These are phyloP conservation scores for Congeria kusceri DNA, from an alignment of 2,888 invertebrate species.

Conservation along the genomic window DNA sequence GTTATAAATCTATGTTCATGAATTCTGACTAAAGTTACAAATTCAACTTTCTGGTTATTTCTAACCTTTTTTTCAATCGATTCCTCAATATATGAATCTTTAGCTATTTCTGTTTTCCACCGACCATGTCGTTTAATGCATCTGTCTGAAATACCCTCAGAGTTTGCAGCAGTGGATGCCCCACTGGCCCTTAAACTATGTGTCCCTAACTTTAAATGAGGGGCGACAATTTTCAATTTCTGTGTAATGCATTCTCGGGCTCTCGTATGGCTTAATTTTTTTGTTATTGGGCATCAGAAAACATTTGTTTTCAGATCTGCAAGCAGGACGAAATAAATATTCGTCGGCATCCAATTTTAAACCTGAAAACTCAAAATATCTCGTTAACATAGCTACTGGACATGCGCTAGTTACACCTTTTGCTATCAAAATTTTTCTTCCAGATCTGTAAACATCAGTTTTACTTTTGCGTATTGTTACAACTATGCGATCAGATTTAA, in stretches of 20 bases:
- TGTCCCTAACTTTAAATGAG: slow-evolving; percentile 24
- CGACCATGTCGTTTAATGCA: slow-evolving; percentile 42
- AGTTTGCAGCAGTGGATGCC: slow-evolving; percentile 12
- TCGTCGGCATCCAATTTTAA: not conserved
- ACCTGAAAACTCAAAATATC: slow-evolving; percentile 12
- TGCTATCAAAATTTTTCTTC: slow-evolving; percentile 27
- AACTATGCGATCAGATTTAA: slow-evolving; percentile 11
- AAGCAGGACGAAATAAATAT: slow-evolving; percentile 27
- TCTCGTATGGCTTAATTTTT: slow-evolving; percentile 34
- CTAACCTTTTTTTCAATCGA: slow-evolving; percentile 14
- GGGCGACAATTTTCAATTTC: slow-evolving; percentile 42
- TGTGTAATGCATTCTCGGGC: slow-evolving; percentile 28
- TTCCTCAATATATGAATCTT: slow-evolving; percentile 37
- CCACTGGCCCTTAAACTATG: slow-evolving; percentile 34
- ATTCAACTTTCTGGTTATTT: slow-evolving; percentile 33
- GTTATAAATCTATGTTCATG: too few relatives aligned
- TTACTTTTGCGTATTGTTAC: slow-evolving; percentile 25
- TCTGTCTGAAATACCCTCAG: slow-evolving; percentile 11
- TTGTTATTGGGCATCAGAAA: slow-evolving; percentile 12
- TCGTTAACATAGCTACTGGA: slow-evolving; percentile 21
- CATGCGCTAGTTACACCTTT: slow-evolving; percentile 33
- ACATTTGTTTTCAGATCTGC: slow-evolving; percentile 14
- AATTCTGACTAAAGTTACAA: too few relatives aligned
- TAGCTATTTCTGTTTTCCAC: slow-evolving; percentile 36
- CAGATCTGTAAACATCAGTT: slow-evolving; percentile 32